Base-by-base conservation (phyloP, 2,888 invertebrate species). In the Melanophora roralis region DNA sequence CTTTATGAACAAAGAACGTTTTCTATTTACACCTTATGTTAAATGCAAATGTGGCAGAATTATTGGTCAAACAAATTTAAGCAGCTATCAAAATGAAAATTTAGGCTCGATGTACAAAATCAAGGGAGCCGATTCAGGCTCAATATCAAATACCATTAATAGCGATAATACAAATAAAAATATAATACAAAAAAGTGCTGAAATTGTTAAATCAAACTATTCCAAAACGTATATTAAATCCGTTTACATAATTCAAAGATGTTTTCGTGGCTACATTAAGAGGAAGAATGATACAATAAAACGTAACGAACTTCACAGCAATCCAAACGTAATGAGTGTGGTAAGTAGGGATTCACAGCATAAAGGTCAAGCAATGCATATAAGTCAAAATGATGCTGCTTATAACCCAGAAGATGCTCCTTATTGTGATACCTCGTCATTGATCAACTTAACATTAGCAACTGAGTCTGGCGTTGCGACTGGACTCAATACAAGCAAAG, bases 401-500 rank as follows among this genome's bases (percentile, higher is more conserved):
- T 85, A 85, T 74, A 82, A 83, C 40, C 87, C 88, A 0, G 87
- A 87, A 60, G 84, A 85, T 27, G 85, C 85, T 16, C 87, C 87
- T 16, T 87, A 86, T 64, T 87, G 87, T 16, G 87, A 86, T 64
- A 86, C 86, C 32, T 88, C 87, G 23, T 85, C 85, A 27, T 86
- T 86, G 16, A 86, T 87, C n/a, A 86, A 84, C 12, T 78, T 85
- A 16, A 83, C 87, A 55, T 85, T 87, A 27, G 85, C 86, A 14
- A 49, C 62, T 8, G 88, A 86, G 65, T 84, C 85, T 0, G 71
- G 80, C 4, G 83, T 84, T 12, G 75, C 81, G 73, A 65, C 60
- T 5, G 86, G 86, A 8, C 19, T 14, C 12, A 83, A 72, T 0
- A 75, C 72, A 3, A 55, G 8, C 12, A 84, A 86, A 60, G n/a